phyloP scores from a whole-genome alignment of 2,797 vertebrate genomes.

The Trichosurus vulpecula region DNA sequence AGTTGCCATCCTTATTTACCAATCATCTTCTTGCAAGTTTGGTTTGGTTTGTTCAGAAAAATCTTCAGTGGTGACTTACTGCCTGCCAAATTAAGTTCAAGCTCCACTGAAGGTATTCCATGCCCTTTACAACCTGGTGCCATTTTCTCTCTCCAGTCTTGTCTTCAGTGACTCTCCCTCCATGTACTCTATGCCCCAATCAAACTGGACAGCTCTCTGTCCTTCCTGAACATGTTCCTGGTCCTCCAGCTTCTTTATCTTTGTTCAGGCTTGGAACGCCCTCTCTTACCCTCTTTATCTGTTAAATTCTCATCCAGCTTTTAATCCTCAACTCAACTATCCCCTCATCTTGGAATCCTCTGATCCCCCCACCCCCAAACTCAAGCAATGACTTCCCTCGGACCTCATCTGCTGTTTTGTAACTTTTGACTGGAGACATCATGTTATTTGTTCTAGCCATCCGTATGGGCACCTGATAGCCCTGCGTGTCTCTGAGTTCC shows the following conservation, averaged over 20 bases:
- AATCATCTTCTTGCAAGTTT: not conserved
- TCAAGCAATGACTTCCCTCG: not conserved
- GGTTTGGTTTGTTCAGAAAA: not conserved
- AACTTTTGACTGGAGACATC: not conserved
- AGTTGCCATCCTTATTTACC: not conserved
- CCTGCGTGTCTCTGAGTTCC: not conserved
- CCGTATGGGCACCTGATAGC: too few species aligned
- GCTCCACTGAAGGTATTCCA: not conserved
- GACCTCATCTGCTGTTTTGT: not conserved
- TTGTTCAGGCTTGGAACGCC: not conserved
- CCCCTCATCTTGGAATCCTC: not conserved
- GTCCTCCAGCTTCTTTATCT: not conserved
- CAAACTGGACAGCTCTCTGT: not conserved
- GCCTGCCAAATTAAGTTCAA: not conserved
- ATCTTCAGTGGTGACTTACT: not conserved
- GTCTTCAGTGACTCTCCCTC: not conserved
- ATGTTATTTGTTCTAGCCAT: not conserved
- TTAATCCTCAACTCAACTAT: not conserved
- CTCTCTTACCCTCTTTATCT: not conserved
- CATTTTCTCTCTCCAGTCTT: not conserved
- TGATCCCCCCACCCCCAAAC: not conserved
- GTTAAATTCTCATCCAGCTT: not conserved
- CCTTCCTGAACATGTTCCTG: not conserved
- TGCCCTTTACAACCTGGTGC: not conserved
- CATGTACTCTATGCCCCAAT: not conserved